These are phyloP conservation scores for Pampusana beccarii DNA, from an alignment of 2,113 vertebrate species.

Conservation along the genomic window DNA sequence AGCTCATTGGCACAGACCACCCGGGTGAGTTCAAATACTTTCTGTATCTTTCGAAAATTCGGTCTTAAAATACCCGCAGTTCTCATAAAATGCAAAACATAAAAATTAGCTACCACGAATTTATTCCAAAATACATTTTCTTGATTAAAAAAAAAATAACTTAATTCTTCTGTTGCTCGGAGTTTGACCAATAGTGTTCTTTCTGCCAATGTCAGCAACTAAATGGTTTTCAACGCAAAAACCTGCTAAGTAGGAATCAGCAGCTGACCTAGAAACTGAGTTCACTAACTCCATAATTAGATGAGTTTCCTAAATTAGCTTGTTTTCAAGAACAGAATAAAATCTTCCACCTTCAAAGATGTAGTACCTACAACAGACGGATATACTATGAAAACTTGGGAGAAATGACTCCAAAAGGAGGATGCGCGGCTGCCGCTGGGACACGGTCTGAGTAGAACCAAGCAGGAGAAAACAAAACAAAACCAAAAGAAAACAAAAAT, in stretches of 20 bases:
- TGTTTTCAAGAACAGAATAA: not conserved
- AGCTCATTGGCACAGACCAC: rapidly evolving
- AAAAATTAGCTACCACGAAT: not conserved
- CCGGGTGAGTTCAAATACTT: not conserved
- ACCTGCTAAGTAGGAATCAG: not conserved
- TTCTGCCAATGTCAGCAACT: rapidly evolving
- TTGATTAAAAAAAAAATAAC: too few species aligned
- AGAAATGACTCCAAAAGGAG: rapidly evolving
- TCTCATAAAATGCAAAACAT: rapidly evolving
- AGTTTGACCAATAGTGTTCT: not conserved
- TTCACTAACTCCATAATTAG: not conserved
- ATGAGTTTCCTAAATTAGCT: not conserved
- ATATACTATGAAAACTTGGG: rapidly evolving
- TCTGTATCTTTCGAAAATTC: not conserved
- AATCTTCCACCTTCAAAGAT: not conserved
- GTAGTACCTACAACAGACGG: not conserved
- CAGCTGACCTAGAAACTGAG: not conserved
- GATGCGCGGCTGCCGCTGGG: not conserved
- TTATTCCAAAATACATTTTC: not conserved
- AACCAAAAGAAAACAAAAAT: too few species aligned
- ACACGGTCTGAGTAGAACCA: not conserved
- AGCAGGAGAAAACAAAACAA: not conserved
- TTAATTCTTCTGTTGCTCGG: rapidly evolving
- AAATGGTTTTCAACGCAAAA: not conserved
- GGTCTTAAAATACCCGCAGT: not conserved